Evolutionary conservation across 2,113 vertebrate genomes (phyloP).

Genomic region (Dicaeum eximium): DNA sequence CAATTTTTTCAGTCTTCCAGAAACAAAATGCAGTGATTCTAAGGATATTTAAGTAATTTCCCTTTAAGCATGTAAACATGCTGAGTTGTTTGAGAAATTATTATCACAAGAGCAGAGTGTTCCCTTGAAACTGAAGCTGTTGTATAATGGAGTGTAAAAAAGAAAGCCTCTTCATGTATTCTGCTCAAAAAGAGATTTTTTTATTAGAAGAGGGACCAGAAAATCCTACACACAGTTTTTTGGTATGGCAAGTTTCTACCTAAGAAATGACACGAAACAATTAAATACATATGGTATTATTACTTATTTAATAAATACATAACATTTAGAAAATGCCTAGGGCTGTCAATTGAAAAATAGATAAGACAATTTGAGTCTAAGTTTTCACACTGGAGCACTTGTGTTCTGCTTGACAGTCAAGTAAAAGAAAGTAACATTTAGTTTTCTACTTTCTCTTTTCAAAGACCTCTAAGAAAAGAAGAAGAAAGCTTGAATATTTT

Average conservation of each 20-base stretch:
- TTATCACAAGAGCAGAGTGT: background rate
- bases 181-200: background rate
- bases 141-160: background rate
- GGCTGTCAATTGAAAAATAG: background rate
- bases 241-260: background rate
- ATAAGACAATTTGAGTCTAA: background rate
- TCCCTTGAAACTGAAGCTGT: background rate
- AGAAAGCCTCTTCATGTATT: background rate
- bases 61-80: background rate
- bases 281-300: background rate
- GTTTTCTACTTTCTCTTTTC: background rate
- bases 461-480: background rate
- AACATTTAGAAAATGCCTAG: background rate
- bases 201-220: background rate
- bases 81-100: background rate
- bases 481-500: background rate
- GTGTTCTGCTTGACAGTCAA: background rate
- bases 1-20: background rate
- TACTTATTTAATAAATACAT: background rate
- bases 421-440: background rate
- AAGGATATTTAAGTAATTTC: background rate
- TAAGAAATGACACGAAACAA: background rate
- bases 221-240: background rate
- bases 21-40: background rate
- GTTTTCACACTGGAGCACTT: background rate